These are phyloP conservation scores for Sminthurides bifidus DNA, from an alignment of 1,140 invertebrate species.

Conservation along the genomic window DNA sequence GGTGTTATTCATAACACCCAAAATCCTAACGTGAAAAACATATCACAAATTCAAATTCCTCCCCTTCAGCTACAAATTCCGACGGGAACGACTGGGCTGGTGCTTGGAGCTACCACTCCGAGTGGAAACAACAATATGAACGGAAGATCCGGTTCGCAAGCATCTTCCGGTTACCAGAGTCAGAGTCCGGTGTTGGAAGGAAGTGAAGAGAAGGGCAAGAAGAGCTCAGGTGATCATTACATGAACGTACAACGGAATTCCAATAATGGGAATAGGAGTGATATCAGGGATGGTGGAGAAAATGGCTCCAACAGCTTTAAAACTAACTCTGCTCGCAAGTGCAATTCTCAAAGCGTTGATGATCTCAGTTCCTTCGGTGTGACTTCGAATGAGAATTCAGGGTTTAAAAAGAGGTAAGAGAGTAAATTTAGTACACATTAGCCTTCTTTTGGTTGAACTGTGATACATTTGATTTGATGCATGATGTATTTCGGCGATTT, in stretches of 20 bases:
- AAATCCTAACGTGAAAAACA: slow-evolving; percentile 31
- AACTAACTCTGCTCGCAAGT: slow-evolving; percentile 19
- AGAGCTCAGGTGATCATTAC: slow-evolving; percentile 1
- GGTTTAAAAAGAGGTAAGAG: slow-evolving; percentile 24
- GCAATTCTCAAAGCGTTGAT: slow-evolving; percentile 26
- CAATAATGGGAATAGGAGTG: slow-evolving; percentile 32
- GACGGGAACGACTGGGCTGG: slow-evolving; percentile 33
- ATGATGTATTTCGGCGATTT: too few species aligned
- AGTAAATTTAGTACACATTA: too few species aligned
- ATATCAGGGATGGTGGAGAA: background rate
- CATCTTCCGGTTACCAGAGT: slow-evolving; percentile 29
- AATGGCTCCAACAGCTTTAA: slow-evolving; percentile 7
- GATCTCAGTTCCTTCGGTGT: slow-evolving; percentile 25
- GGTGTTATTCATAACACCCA: slow-evolving; percentile 25
- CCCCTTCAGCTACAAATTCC: slow-evolving; percentile 30
- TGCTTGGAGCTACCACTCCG: slow-evolving; percentile 56
- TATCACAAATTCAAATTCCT: slow-evolving; percentile 33
- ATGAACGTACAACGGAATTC: slow-evolving; percentile 27
- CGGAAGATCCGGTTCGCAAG: slow-evolving; percentile 22
- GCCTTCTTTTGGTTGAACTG: too few species aligned
- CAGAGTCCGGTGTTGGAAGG: slow-evolving; percentile 30
- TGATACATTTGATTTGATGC: too few species aligned
- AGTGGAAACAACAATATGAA: slow-evolving; percentile 38
- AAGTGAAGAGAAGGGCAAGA: slow-evolving; percentile 20
- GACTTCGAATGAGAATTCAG: slow-evolving; percentile 10